Base-by-base conservation (phyloP, 2,888 invertebrate genomes). In the Epistrophella euchroma region DNA sequence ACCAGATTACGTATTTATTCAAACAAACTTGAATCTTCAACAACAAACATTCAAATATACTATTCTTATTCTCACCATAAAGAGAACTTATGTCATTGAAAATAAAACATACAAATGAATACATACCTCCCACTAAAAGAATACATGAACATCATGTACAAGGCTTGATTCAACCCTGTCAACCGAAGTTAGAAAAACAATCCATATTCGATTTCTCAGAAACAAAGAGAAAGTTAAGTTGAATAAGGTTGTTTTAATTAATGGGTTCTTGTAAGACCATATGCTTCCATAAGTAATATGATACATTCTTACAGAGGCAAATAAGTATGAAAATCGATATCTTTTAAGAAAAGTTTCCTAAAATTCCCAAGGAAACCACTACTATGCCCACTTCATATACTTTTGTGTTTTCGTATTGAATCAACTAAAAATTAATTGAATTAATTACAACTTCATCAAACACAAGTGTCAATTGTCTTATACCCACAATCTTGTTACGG, bases 381-480 rank as follows among this genome's bases (percentile, higher is more conserved):
- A 19, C 13, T 3, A 32, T 32, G 32, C 19, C 37, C 2, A 22
- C 3, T 55, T 11, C n/a, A 22, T 6, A 28, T 10, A 62, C 25
- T 28, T 17, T 10, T 28, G 10, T 28, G 28, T 4, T 45, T 45
- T 11, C 4, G 25, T 32, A 45, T 45, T 43, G 11, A 43, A 43
- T 43, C 11, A 28, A 25, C 60, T 15, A 10, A n/a, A 22, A 40
- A 37, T 40, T 22, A 28, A 45, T 28, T 10, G 64, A 64, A 64
- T 64, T 45, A 45, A 45, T 64, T 45, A 64, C 32, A 28, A 28
- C 28, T 45, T 45, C 11, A 45, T 64, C 17, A 45, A 64, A 45
- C 9, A 28, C 43, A 45, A 40, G 60, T 45, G 64, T 64, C 64
- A 45, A 45, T 43, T 64, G 28, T 9, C 43, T 25, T 13, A 3